Base-by-base conservation (phyloP, 2,888 invertebrate species). In the Lithophane socia region DNA sequence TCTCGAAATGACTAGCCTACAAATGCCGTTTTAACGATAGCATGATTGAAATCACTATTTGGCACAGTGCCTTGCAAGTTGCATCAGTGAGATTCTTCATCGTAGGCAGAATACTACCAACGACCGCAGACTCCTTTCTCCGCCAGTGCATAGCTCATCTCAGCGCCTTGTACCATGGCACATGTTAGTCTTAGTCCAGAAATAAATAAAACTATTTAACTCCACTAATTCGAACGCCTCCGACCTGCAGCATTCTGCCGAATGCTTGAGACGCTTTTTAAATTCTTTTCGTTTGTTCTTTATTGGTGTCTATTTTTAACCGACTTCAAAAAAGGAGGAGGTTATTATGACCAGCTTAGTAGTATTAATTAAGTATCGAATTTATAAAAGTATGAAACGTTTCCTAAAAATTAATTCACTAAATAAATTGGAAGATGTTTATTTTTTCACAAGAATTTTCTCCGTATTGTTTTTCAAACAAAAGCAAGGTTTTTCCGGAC, bases 121-220 rank as follows among this genome's bases (percentile, higher is more conserved):
- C 29, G 3, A 13, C 0, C 21, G 7, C n/a, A 44, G 58, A 24
- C 7, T 37, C 24, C 9, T 64, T 54, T 75, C 78, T 73, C 72
- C 67, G 49, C 18, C 60, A n/a, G 24, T 13, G 16, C 56, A 37
- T 44, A 42, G 18, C 63, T 73, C 42, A 73, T 66, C 74, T 60
- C 60, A 12, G 42, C 65, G 56, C 58, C 75, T 49, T 65, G 37
- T 88, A 92, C 89, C 84, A 85, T 85, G 84, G 90, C 92, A 90
- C 91, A 90, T 91, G 93, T 91, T 89, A 80, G 82, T 87, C 85
- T 91, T 89, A 78, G 79, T 85, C 87, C 82, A 83, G 79, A 89
- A 89, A 88, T 88, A 88, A 89, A 89, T 88, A 88, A 85, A 83
- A 86, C 79, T 83, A 89, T 89, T 86, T 84, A 88, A 77, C 84